Base-by-base conservation (phyloP, 35 echinoderm and acorn worm genomes). In the Heliocidaris erythrogramma region DNA sequence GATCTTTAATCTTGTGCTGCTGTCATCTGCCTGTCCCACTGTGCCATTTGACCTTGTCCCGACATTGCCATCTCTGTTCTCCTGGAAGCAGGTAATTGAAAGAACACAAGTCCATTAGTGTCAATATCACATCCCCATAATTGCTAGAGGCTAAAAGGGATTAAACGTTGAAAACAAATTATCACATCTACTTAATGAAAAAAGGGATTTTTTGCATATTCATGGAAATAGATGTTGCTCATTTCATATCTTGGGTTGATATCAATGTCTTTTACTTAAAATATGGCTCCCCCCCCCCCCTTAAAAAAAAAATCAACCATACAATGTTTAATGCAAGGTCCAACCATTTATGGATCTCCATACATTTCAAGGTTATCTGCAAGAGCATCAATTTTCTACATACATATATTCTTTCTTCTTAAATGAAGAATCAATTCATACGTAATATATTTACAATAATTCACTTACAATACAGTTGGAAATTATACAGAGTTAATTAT, bases 1-100 rank as follows among this genome's bases (percentile, higher is more conserved):
- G 91, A 92, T 92, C 48, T 92, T 92, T 92, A 92, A 92, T 92
- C 91, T 92, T 13, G 91, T 48, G 13, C 29, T 49, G 50, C 91
- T 92, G 16, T 59, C 49, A 49, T 92, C 91, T 5, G 29, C 13
- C 50, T 92, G 91, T 59, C 91, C 91, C 47, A 59, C 48, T 9
- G 50, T 92, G 91, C 91, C 91, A 50, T 92, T 92, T 32, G 91
- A 92, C 48, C 91, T 49, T 59, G 91, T 27, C 32, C 91, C 48
- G 16, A 59, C n/a, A 50, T 59, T 48, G 29, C 27, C 91, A 49
- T 92, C 91, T 27, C 49, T 52, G 32, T 92, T 92, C 14, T 92
- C 91, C 91, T 92, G 91, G 27, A 50, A 30, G 14, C n/a, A 59
- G 47, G 31, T 32, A 47, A 89, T 47, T 89, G 87, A 89, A 89